A percentile compares a stretch with the other conserved stretches of the same genome.
Evolutionary conservation across 2,888 invertebrate species (phyloP).

Genomic region (Cephonodes hylas): DNA sequence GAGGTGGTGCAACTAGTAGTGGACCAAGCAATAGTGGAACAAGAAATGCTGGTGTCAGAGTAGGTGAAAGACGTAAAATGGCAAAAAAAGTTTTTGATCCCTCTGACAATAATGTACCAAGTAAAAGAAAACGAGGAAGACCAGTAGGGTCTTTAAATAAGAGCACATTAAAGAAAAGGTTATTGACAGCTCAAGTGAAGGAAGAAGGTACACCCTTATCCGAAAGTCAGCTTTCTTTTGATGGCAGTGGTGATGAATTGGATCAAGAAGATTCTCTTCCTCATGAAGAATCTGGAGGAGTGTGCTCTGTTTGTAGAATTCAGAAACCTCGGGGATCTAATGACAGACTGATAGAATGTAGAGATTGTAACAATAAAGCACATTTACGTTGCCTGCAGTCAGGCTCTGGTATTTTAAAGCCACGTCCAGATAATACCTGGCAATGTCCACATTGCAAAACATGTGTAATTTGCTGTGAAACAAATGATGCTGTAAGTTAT

Average conservation of each 20-base stretch:
- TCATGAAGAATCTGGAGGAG: conserved; percentile 78
- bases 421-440: conserved; percentile 87
- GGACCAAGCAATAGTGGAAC: conserved; percentile 47
- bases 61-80: conserved; percentile 85
- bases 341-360: conserved; percentile 84
- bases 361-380: conserved; percentile 88
- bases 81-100: conserved; percentile 93
- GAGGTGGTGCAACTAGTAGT: conserved; percentile 50
- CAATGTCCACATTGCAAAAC: conserved; percentile 95
- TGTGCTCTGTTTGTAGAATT: conserved; percentile 83
- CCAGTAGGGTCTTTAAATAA: conserved; percentile 84
- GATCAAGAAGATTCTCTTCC: conserved; percentile 65
- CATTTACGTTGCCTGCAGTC: conserved; percentile 86
- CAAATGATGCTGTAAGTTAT: conserved; percentile 85
- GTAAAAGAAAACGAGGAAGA: conserved; percentile 85
- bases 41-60: conserved; percentile 68
- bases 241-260: conserved; percentile 71
- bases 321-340: conserved; percentile 81
- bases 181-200: conserved; percentile 55
- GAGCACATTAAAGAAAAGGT: conserved; percentile 77
- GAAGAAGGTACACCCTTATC: conserved; percentile 62
- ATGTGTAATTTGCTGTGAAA: conserved; percentile 90
- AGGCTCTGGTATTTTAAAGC: conserved; percentile 84
- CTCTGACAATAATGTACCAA: conserved; percentile 89
- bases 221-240: conserved; percentile 64